Base-by-base conservation (phyloP, 2,113 vertebrate genomes). In the Periophthalmodon schlosseri region DNA sequence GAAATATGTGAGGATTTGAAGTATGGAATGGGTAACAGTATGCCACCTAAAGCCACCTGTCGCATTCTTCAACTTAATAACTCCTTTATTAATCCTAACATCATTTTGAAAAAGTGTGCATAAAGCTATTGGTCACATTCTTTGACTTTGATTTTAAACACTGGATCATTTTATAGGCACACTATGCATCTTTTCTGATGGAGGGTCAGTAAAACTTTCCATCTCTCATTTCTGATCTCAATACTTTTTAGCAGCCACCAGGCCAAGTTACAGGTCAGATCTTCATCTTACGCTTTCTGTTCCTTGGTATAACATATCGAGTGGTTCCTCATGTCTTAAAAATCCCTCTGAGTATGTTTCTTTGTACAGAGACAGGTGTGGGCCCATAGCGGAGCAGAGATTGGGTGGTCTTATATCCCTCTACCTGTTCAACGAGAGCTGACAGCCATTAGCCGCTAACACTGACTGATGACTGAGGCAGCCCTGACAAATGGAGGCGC, bases 401-500 rank as follows among this genome's bases (percentile, higher is more conserved):
- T 18, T 78, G 68, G 72, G 71, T 78, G 78, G 72, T 87, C 81
- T 64, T 11, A 44, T 64, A 61, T 5, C 33, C 49, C 18, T 58
- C 68, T 73, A 75, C 75, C 60, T 79, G 75, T 73, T 46, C 66
- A 74, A 72, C 61, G 70, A 72, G 68, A 49, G n/a, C 65, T 3
- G 9, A 63, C 36, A 77, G 28, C 12, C 73, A 54, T 57, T 64
- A 72, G 68, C 39, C 54, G 75, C 72, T 63, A 72, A 67, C 39
- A 54, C 72, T 74, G 76, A 81, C 74, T 75, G 77, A 79, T 71
- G 68, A 54, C 80, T 79, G 78, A 74, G 66, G 52, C 71, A 60
- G 34, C n/a, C 44, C 47, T 79, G 76, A 84, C 47, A 65, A 77
- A 84, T 81, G 73, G 68, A 57, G 71, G 56, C n/a, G 50, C 65